A percentile compares a stretch with the other conserved stretches of the same genome.
Evolutionary conservation across 2,888 invertebrate genomes (phyloP).

Genomic region (Spicauda simplicius): DNA sequence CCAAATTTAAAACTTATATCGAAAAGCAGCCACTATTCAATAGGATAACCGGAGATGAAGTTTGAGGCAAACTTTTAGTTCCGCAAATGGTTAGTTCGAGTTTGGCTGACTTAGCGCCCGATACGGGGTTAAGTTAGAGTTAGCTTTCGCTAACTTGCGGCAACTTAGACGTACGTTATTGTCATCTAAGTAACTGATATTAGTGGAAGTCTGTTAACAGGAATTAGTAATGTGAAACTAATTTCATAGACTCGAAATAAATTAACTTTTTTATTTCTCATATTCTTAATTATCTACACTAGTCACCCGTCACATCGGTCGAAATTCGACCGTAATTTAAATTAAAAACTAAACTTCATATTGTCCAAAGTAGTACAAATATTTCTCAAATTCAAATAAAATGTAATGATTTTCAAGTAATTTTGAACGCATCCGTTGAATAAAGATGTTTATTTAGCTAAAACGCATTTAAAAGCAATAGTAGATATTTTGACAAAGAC

Average conservation of each 20-base stretch:
- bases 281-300: too few species aligned
- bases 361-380: too few species aligned
- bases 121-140: conserved; percentile 74
- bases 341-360: too few species aligned
- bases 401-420: too few species aligned
- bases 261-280: too few species aligned
- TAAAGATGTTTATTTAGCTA: too few species aligned
- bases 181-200: conserved; percentile 54
- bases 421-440: too few species aligned
- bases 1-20: conserved; percentile 12
- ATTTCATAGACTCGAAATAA: not conserved
- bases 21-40: conserved; percentile 38
- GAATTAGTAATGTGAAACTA: not conserved
- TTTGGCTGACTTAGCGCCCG: conserved; percentile 76
- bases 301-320: too few species aligned
- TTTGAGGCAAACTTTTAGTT: conserved; percentile 60
- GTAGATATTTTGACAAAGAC: too few species aligned
- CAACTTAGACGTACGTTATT: conserved; percentile 74
- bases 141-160: conserved; percentile 69
- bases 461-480: too few species aligned
- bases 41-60: conserved; percentile 48
- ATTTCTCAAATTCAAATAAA: too few species aligned
- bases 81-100: conserved; percentile 70
- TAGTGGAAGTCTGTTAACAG: conserved; percentile 7
- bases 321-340: too few species aligned